These are phyloP conservation scores for Eira barbara DNA, from an alignment of 2,113 vertebrate genomes.

Conservation along the genomic window DNA sequence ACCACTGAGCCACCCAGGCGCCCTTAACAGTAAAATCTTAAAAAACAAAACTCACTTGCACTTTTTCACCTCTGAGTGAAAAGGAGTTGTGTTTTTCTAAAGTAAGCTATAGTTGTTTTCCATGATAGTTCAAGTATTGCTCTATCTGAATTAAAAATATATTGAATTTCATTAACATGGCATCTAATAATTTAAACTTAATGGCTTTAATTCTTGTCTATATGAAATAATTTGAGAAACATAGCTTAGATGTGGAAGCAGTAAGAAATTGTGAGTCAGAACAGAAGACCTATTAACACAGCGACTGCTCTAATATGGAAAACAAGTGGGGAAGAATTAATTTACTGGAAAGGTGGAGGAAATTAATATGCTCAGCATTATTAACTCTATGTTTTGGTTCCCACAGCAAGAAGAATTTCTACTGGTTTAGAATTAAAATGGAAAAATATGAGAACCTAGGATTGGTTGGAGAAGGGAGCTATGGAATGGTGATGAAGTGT, in stretches of 20 bases:
- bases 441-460: conserved; percentile 90
- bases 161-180: conserved; percentile 24
- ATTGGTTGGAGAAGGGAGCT: conserved; percentile 90
- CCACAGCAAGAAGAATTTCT: conserved; percentile 47
- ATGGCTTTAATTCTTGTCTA: background rate
- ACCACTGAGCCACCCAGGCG: too few species aligned
- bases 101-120: conserved; percentile 1
- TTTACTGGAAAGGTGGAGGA: background rate
- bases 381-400: conserved; percentile 36
- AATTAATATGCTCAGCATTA: background rate
- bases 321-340: background rate
- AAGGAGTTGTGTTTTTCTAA: conserved; percentile 32
- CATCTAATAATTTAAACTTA: conserved; percentile 10
- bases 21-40: background rate
- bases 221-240: background rate
- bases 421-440: conserved; percentile 74
- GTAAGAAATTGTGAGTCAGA: background rate
- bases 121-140: background rate
- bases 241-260: background rate
- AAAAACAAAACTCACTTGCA: background rate
- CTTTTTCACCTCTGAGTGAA: background rate
- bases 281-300: background rate
- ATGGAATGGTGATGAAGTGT: conserved; percentile 90
- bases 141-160: conserved; percentile 36
- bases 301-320: background rate